These are phyloP conservation scores for Standfussiana lucernea DNA, from an alignment of 2,888 invertebrate species.

Conservation along the genomic window DNA sequence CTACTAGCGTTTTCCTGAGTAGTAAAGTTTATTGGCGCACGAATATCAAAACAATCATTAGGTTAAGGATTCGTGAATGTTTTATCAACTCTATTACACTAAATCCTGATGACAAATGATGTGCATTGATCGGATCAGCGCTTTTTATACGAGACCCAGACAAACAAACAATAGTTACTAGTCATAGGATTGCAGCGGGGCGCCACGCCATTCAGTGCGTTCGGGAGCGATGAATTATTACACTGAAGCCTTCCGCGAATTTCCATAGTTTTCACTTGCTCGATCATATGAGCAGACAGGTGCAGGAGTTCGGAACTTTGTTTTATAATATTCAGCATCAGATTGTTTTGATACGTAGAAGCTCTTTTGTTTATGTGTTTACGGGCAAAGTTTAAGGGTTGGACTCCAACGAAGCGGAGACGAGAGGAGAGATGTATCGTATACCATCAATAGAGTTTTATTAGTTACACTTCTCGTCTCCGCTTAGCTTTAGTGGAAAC, in stretches of 20 bases:
- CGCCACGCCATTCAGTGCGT: constrained; percentile 26
- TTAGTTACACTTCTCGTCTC: no score
- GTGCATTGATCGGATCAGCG: constrained; percentile 13
- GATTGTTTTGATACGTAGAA: constrained; percentile 29
- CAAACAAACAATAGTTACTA: constrained; percentile 38
- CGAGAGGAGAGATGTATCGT: no score
- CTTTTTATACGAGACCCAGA: constrained; percentile 4
- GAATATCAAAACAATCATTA: constrained; percentile 11
- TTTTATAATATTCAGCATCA: constrained; percentile 21
- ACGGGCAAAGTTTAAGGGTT: no score
- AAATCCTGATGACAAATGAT: background rate
- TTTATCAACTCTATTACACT: background rate
- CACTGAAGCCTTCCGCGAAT: constrained; percentile 35
- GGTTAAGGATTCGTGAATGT: background rate
- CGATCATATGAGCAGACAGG: constrained; percentile 40
- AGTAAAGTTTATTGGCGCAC: constrained; percentile 11
- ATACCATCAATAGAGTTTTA: no score
- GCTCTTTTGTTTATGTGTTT: background rate
- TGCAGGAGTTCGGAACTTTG: constrained; percentile 54
- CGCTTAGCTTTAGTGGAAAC: no score
- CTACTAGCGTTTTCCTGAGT: constrained; percentile 31
- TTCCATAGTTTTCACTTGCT: constrained; percentile 52
- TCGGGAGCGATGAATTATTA: constrained; percentile 43
- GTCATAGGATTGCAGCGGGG: constrained; percentile 22
- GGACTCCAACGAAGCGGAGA: no score